Evolutionary conservation across 2,888 invertebrate genomes (phyloP).

Genomic region (Helobdella robusta): DNA sequence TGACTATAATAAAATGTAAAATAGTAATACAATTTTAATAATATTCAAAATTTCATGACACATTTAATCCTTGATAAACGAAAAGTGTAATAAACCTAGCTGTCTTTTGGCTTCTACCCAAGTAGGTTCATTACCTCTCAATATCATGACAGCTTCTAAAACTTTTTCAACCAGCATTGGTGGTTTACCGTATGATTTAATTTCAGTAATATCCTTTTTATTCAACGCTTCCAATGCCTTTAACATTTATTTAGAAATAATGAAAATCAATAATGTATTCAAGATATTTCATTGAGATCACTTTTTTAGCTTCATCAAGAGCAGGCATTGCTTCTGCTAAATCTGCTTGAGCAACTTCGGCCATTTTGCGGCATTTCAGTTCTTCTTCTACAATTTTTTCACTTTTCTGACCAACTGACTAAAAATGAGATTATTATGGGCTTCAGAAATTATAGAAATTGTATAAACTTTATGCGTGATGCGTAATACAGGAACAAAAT

Average conservation of each 20-base stretch:
- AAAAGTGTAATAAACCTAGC: constrained; percentile 60
- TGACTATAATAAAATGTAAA: background rate
- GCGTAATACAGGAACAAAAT: too few species aligned
- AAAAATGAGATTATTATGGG: too few species aligned
- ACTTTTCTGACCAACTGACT: constrained; percentile 60
- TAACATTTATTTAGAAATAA: background rate
- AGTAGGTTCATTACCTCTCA: constrained; percentile 66
- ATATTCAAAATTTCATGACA: background rate
- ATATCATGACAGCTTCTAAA: constrained; percentile 77
- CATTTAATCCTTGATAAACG: background rate
- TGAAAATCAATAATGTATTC: background rate
- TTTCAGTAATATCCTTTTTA: constrained; percentile 77
- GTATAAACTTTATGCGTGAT: too few species aligned
- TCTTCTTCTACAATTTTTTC: constrained; percentile 70
- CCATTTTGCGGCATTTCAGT: constrained; percentile 68
- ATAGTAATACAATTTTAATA: background rate
- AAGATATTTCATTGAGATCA: constrained; percentile 34
- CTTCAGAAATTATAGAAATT: too few species aligned
- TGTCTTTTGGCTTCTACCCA: constrained; percentile 81
- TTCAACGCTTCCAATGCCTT: constrained; percentile 67
- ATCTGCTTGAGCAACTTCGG: constrained; percentile 71
- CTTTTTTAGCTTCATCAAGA: constrained; percentile 67
- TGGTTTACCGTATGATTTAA: constrained; percentile 78
- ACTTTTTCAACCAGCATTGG: constrained; percentile 74
- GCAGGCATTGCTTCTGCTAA: constrained; percentile 77